Percentiles rank a stretch among this genome's conserved stretches.
Evolutionary conservation across 1,140 invertebrate genomes (phyloP).

Genomic region (Orchesella cincta): DNA sequence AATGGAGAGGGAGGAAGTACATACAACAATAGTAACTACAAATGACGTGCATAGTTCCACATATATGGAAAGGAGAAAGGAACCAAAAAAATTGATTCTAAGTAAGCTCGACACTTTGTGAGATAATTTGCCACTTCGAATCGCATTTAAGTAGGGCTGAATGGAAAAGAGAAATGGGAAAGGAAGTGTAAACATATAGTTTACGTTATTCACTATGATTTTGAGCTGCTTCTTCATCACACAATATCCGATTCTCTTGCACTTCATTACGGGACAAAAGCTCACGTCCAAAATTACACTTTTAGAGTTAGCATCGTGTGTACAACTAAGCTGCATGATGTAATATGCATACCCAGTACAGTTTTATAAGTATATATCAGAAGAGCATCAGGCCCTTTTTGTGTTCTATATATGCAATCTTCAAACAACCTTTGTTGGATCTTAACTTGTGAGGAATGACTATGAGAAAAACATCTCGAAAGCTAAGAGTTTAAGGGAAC

Average conservation of each 20-base stretch:
- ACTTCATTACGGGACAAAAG: not conserved
- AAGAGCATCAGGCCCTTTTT: no score
- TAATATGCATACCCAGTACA: no score
- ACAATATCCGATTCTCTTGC: not conserved
- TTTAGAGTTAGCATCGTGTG: no score
- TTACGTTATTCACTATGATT: not conserved
- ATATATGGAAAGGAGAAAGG: not conserved
- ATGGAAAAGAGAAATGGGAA: not conserved
- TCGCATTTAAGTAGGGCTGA: not conserved
- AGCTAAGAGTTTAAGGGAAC: conserved; percentile 8
- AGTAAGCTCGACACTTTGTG: not conserved
- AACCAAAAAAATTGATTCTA: not conserved
- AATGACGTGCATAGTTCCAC: no score
- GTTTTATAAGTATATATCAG: no score
- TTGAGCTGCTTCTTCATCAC: not conserved
- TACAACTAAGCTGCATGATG: no score
- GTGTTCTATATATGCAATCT: conserved; percentile 3
- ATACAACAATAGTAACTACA: no score
- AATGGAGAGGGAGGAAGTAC: no score
- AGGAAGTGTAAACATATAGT: not conserved
- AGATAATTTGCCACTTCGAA: conserved; percentile 1
- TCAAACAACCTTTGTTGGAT: no score
- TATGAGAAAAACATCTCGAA: not conserved
- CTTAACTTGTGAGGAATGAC: not conserved
- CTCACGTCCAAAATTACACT: no score